Conservation (phyloP, 2,113 vertebrate genomes). For the Python bivittatus region DNA sequence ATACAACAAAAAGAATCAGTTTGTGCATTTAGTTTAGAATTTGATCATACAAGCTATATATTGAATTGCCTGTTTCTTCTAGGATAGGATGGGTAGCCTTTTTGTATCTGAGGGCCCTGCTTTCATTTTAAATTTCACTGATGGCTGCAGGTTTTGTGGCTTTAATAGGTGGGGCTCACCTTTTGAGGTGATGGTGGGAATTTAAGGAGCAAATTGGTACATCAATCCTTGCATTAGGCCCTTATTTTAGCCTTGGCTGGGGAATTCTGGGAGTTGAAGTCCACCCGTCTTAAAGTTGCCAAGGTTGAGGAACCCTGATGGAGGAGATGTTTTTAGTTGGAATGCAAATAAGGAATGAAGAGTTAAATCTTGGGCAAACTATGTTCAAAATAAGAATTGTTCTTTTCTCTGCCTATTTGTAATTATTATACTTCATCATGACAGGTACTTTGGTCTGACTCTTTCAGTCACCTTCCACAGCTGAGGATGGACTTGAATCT, state of each 20-base stretch:
- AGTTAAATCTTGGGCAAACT: background rate
- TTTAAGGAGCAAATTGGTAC: background rate
- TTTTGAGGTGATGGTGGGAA: background rate
- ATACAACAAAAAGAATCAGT: background rate
- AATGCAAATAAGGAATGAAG: background rate
- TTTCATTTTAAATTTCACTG: background rate
- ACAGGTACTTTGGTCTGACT: background rate
- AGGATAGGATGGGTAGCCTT: background rate
- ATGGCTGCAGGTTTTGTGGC: background rate
- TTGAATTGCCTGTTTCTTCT: background rate
- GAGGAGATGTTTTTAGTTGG: background rate
- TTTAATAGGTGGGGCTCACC: background rate
- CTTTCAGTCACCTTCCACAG: no score
- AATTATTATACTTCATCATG: background rate
- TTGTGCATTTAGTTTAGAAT: background rate
- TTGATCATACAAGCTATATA: background rate
- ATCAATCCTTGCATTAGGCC: background rate
- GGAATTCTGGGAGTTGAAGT: background rate
- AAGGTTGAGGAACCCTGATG: no score
- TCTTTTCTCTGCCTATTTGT: background rate
- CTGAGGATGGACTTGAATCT: background rate
- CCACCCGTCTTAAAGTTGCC: background rate
- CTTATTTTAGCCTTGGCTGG: background rate
- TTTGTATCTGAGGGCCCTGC: background rate
- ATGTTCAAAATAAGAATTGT: background rate